phyloP scores from a whole-genome alignment of 2,888 invertebrate species.

The Metacarcinus magister region DNA sequence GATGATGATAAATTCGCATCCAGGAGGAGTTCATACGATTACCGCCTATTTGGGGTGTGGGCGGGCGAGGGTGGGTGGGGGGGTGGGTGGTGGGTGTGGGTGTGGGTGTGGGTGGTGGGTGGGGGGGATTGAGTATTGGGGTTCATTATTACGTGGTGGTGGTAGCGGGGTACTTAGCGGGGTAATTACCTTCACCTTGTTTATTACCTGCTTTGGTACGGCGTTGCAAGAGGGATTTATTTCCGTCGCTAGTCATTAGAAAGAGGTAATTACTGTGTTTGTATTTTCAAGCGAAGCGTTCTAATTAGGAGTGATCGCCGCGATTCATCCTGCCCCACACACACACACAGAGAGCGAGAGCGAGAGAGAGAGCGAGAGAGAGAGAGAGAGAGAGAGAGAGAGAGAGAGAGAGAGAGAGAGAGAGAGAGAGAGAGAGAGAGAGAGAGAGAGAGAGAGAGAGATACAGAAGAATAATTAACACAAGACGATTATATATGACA shows the following conservation, averaged over 20 bases:
- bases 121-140: too few relatives aligned
- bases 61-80: too few relatives aligned
- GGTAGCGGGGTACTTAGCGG: constrained; percentile 64
- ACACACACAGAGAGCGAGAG: neutral
- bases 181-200: constrained; percentile 65
- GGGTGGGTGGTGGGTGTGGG: too few relatives aligned
- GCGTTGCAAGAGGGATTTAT: constrained; percentile 65
- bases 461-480: neutral
- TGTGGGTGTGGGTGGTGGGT: too few relatives aligned
- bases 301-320: constrained; percentile 70
- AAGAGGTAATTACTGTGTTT: constrained; percentile 71
- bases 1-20: constrained; percentile 50
- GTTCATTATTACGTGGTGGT: constrained; percentile 55
- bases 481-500: too few relatives aligned
- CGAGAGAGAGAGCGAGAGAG: constrained; percentile 35
- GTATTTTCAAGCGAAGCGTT: constrained; percentile 39
- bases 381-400: constrained; percentile 44
- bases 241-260: constrained; percentile 64
- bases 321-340: constrained; percentile 35
- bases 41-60: constrained; percentile 61
- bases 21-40: constrained; percentile 57
- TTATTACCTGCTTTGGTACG: constrained; percentile 58
- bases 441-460: neutral
- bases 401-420: constrained; percentile 22
- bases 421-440: neutral